Evolutionary conservation across 2,797 vertebrate genomes (phyloP).

Genomic region (Cossypha niveicapilla): DNA sequence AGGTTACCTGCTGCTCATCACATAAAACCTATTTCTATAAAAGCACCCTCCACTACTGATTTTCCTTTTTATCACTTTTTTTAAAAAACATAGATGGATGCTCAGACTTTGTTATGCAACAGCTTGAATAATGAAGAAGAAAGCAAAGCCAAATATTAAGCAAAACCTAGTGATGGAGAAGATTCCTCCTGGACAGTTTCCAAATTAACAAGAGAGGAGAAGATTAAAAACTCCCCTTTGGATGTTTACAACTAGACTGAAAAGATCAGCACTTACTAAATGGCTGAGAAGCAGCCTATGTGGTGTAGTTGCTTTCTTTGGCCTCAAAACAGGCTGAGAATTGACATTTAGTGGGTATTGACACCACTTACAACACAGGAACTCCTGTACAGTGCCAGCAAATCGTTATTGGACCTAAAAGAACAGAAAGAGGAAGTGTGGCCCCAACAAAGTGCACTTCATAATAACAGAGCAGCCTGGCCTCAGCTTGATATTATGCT

Average conservation of each 20-base stretch:
- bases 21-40: background rate
- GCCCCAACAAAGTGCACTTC: rapidly evolving
- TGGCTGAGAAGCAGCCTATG: background rate
- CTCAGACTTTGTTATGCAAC: background rate
- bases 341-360: rapidly evolving
- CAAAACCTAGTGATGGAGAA: background rate
- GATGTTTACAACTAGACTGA: background rate
- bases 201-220: background rate
- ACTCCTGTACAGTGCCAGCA: rapidly evolving
- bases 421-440: background rate
- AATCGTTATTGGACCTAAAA: background rate
- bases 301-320: background rate
- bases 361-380: background rate
- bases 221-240: rapidly evolving
- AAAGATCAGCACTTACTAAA: background rate
- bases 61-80: background rate
- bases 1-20: background rate
- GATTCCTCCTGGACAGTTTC: background rate
- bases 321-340: background rate
- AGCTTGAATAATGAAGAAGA: background rate
- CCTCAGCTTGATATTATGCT: rapidly evolving
- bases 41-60: background rate
- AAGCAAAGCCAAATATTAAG: background rate
- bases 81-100: background rate
- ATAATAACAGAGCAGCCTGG: background rate